A percentile compares a stretch with the other conserved stretches of the same genome.
phyloP scores from a whole-genome alignment of 2,888 invertebrate species.

The Saturnia pavonia region DNA sequence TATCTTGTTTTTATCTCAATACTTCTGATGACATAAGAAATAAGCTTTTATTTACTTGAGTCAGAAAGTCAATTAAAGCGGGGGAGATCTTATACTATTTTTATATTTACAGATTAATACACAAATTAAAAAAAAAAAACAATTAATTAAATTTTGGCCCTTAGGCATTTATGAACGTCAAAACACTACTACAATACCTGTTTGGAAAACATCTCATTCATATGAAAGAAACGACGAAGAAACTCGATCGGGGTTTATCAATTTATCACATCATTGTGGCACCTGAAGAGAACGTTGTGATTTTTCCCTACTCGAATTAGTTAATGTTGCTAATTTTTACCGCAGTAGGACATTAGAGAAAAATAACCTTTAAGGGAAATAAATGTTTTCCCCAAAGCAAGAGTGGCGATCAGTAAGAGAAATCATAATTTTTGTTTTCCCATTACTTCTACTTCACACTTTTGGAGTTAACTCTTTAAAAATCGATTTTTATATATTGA shows the following conservation, averaged over 20 bases:
- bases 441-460: not conserved
- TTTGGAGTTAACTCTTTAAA: too few species aligned
- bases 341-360: not conserved
- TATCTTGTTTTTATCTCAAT: conserved; percentile 9
- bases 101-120: not conserved
- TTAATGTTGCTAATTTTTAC: not conserved
- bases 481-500: too few species aligned
- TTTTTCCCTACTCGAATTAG: not conserved
- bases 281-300: not conserved
- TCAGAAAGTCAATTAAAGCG: not conserved
- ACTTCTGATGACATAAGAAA: conserved; percentile 1
- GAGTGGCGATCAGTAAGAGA: not conserved
- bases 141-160: too few species aligned
- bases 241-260: not conserved
- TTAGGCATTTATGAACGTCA: too few species aligned
- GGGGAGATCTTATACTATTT: not conserved
- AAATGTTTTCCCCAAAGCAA: not conserved
- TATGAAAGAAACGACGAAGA: too few species aligned
- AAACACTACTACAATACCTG: too few species aligned
- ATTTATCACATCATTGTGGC: not conserved
- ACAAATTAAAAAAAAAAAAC: too few species aligned
- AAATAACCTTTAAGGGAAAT: not conserved
- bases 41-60: conserved; percentile 7
- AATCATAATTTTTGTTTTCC: not conserved
- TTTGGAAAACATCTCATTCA: too few species aligned